A percentile compares a stretch with the other conserved stretches of the same genome.
phyloP scores from a whole-genome alignment of 2,888 invertebrate species.

The Cotesia congregata region DNA sequence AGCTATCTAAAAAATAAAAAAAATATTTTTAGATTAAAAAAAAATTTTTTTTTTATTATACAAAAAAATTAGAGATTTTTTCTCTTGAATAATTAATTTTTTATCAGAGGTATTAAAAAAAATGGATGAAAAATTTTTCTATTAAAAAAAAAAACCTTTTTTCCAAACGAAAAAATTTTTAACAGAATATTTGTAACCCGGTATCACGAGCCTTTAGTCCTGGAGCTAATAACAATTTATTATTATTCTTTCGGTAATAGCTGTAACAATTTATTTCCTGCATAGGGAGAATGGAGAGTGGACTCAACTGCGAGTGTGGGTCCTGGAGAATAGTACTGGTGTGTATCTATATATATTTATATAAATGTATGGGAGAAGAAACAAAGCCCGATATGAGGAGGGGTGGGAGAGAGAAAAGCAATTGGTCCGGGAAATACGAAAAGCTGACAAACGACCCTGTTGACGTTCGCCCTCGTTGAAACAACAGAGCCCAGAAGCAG shows the following conservation, averaged over 20 bases:
- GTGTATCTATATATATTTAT: constrained; percentile 15
- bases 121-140: too few species aligned
- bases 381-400: constrained; percentile 17
- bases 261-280: constrained; percentile 51
- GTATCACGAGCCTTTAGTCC: not conserved
- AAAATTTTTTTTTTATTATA: too few species aligned
- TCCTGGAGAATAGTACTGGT: not conserved
- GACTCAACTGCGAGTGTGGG: constrained; percentile 35
- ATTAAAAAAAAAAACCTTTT: too few species aligned
- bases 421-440: constrained; percentile 54
- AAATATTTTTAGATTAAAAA: not conserved
- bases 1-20: not conserved
- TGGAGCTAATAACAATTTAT: constrained; percentile 49
- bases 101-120: too few species aligned
- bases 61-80: too few species aligned
- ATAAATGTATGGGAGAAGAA: constrained; percentile 41
- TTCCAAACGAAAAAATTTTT: too few species aligned
- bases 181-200: too few species aligned
- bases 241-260: constrained; percentile 48
- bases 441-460: constrained; percentile 66
- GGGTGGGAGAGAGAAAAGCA: constrained; percentile 44
- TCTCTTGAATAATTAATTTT: too few species aligned
- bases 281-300: constrained; percentile 39
- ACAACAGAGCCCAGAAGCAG: constrained; percentile 58
- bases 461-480: constrained; percentile 64